Evolutionary conservation across 2,113 vertebrate species (phyloP).

Genomic region (Heterochromis multidens): DNA sequence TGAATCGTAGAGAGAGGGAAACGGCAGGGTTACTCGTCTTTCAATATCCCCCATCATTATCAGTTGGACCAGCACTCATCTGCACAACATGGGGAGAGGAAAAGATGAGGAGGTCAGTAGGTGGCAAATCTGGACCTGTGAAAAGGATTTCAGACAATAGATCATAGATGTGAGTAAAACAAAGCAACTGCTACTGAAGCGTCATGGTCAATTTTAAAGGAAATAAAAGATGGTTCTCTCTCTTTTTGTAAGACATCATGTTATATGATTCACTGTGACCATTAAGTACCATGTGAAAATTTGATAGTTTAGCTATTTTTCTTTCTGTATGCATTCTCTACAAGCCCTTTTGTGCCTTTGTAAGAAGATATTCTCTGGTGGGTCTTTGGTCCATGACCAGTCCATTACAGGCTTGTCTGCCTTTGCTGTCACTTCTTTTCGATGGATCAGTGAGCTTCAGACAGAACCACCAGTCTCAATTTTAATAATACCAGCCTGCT

Average conservation of each 20-base stretch:
- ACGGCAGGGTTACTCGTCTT: conserved; percentile 56
- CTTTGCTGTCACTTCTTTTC: conserved; percentile 49
- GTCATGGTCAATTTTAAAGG: conserved; percentile 36
- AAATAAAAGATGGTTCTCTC: conserved; percentile 10
- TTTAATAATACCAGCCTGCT: conserved; percentile 37
- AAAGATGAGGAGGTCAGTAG: conserved; percentile 47
- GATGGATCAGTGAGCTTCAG: conserved; percentile 66
- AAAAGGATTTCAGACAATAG: conserved; percentile 54
- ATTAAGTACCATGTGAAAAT: background rate
- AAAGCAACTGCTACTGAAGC: conserved; percentile 37
- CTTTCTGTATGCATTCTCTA: background rate
- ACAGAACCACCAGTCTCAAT: conserved; percentile 53
- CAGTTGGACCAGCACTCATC: conserved; percentile 48
- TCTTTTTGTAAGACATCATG: conserved; percentile 16
- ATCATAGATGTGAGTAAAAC: conserved; percentile 45
- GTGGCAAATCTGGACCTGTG: conserved; percentile 45
- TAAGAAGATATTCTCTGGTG: conserved; percentile 16
- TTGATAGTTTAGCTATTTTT: background rate
- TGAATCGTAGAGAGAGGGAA: conserved; percentile 58
- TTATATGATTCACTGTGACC: conserved; percentile 1
- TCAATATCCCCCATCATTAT: conserved; percentile 60
- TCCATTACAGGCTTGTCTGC: conserved; percentile 65
- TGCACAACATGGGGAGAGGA: conserved; percentile 2
- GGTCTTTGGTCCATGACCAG: conserved; percentile 56
- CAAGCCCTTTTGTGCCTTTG: background rate